Evolutionary conservation across 1,140 invertebrate genomes (phyloP).

Genomic region (Hyles euphorbiae): DNA sequence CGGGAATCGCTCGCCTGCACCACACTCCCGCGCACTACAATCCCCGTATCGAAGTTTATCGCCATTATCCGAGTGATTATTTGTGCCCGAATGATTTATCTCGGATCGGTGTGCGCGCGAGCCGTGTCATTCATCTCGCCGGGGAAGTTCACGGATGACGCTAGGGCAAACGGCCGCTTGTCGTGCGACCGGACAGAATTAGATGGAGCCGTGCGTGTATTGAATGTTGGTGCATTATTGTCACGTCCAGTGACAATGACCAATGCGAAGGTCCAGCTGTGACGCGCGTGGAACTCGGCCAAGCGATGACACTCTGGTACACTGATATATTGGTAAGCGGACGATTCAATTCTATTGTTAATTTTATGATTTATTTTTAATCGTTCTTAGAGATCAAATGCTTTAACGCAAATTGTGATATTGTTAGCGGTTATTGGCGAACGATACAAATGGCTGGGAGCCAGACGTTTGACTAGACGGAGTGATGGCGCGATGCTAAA

Average conservation of each 20-base stretch:
- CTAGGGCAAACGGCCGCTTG: slow-evolving; percentile 26
- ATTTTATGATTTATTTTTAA: slow-evolving; percentile 2
- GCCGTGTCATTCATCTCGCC: slow-evolving; percentile 19
- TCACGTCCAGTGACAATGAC: slow-evolving; percentile 58
- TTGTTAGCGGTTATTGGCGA: no score
- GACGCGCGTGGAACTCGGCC: slow-evolving; percentile 63
- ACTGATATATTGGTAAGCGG: slow-evolving; percentile 67
- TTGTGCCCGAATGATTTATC: slow-evolving; percentile 12
- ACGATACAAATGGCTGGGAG: neutral
- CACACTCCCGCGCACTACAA: slow-evolving; percentile 26
- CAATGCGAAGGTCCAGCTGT: slow-evolving; percentile 50
- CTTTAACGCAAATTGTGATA: no score
- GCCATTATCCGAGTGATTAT: slow-evolving; percentile 4
- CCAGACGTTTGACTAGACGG: slow-evolving; percentile 6
- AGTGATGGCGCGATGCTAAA: no score
- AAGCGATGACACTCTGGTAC: slow-evolving; percentile 72
- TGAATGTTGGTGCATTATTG: slow-evolving; percentile 32
- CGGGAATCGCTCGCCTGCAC: slow-evolving; percentile 38
- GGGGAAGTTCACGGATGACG: slow-evolving; percentile 26
- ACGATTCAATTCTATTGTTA: slow-evolving; percentile 3
- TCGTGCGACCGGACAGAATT: no score
- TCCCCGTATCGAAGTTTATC: neutral
- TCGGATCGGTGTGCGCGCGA: slow-evolving; percentile 16
- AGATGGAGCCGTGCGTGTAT: slow-evolving; percentile 27
- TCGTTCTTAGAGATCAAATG: neutral